phyloP scores from a whole-genome alignment of 2,113 vertebrate genomes.

The Sorex fumeus region DNA sequence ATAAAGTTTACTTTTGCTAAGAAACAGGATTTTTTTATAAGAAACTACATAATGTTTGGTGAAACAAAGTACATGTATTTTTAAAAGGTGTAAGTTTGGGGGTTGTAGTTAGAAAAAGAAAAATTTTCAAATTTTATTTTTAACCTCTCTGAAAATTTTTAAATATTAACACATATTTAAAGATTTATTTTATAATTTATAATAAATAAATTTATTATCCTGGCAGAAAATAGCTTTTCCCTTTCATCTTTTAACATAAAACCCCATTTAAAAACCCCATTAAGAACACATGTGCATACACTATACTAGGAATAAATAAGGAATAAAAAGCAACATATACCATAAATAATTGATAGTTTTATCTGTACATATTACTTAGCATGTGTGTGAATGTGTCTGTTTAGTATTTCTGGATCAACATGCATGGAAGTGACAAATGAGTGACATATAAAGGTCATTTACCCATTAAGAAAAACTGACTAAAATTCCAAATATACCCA shows the following conservation, averaged over 20 bases:
- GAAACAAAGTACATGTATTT: constrained; percentile 8
- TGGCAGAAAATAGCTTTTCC: neutral
- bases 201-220: constrained; percentile 15
- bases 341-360: neutral
- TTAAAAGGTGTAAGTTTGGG: neutral
- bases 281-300: too few species aligned
- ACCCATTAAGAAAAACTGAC: too few species aligned
- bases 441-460: neutral
- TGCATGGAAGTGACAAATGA: neutral
- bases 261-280: too few species aligned
- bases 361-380: neutral
- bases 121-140: neutral
- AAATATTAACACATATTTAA: constrained; percentile 27
- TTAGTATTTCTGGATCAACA: neutral
- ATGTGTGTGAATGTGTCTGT: neutral
- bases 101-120: neutral
- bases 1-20: constrained; percentile 12
- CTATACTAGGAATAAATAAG: too few species aligned
- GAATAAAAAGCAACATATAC: too few species aligned
- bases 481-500: neutral
- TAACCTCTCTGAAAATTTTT: constrained; percentile 19
- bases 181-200: neutral
- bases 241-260: neutral
- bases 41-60: neutral
- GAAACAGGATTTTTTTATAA: neutral